Base-by-base conservation (phyloP, 2,797 vertebrate genomes). In the Eospalax fontanierii region DNA sequence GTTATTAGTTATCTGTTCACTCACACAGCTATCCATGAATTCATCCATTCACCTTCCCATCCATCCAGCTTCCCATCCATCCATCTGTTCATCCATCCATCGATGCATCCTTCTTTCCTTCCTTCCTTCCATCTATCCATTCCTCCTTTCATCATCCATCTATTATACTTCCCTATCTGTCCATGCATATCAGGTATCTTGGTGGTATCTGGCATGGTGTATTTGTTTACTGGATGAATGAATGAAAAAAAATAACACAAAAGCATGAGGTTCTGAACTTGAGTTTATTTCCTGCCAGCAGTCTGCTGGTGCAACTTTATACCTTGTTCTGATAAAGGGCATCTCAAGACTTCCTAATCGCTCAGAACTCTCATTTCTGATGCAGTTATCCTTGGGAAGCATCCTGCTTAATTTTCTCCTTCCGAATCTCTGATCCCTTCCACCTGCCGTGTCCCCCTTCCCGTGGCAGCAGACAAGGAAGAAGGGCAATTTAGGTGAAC, bases 361-460 rank as follows among this genome's bases (percentile, higher is more conserved):
- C 18, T 2, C 57, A 50, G 79, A 75, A 59, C 65, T 83, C 63
- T 80, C 76, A 24, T 63, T 90, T 68, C 82, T 74, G 40, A 38
- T 1, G 33, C 15, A 14, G 59, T 74, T 76, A 74, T 81, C 78
- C 87, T 95, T 30, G 91, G 91, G 87, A 78, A 73, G 70, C 87
- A 81, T 65, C 90, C 59, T 86, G 95, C 68, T 73, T 93, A 63
- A 63, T 65, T 95, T 86, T 82, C 95, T 91, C 33, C 81, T 86
- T 89, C 76, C 12, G 30, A 66, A 92, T 82, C 43, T 30, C 88
- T 30, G 70, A 40, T 59, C 22, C n/a, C 28, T 9, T 43, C 14
- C 19, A 8, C 19, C 68, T 21, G 0, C 33, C 18, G 8, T 21
- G 4, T 35, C 46, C 57, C 26, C n/a, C 18, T 59, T 33, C 9